A percentile compares a stretch with the other conserved stretches of the same genome.
Evolutionary conservation across 2,113 vertebrate species (phyloP).

Genomic region (Lepus europaeus): DNA sequence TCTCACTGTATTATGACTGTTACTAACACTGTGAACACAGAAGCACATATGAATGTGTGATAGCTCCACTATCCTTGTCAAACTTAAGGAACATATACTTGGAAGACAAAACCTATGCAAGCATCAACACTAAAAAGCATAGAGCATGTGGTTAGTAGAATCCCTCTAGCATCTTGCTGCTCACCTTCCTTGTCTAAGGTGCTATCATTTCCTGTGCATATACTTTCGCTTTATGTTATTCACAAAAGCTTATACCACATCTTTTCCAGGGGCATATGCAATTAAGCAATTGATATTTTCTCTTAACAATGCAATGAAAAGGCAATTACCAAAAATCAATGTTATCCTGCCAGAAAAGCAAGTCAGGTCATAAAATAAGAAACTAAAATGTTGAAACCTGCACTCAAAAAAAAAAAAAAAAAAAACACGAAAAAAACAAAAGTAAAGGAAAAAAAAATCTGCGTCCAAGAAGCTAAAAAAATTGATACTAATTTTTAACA

Average conservation of each 20-base stretch:
- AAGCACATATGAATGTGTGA: neutral
- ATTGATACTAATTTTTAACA: no score
- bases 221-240: constrained; percentile 17
- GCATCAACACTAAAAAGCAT: neutral
- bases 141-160: neutral
- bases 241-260: neutral
- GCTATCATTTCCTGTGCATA: neutral
- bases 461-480: no score
- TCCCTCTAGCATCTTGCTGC: neutral
- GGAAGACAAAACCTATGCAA: neutral
- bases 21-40: neutral
- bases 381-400: constrained; percentile 19
- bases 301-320: constrained; percentile 52
- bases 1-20: neutral
- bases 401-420: no score
- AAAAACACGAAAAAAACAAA: no score
- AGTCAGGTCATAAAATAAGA: neutral
- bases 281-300: neutral
- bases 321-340: constrained; percentile 15
- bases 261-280: neutral
- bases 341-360: neutral
- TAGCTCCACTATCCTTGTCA: neutral
- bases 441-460: no score
- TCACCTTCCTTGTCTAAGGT: neutral
- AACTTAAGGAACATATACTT: neutral